These are phyloP conservation scores for Ctenoplectra terminalis DNA, from an alignment of 1,140 invertebrate species.

Conservation along the genomic window DNA sequence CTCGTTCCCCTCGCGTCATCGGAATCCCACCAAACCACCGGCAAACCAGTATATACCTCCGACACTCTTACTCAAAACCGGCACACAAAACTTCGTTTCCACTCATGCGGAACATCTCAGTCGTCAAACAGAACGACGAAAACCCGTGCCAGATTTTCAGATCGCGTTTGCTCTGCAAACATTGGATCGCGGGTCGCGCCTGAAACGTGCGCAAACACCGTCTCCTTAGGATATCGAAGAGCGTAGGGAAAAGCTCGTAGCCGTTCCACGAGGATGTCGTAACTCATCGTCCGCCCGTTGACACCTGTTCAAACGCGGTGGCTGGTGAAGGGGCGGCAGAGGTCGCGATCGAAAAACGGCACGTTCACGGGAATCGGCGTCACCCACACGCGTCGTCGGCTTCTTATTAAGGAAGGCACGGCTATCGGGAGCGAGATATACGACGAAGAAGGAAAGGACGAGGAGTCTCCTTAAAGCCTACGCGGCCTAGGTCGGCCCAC, in stretches of 20 bases:
- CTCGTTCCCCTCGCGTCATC: no score
- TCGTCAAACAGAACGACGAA: background rate
- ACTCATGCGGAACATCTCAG: no score
- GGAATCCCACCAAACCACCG: no score
- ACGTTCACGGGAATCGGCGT: constrained; percentile 53
- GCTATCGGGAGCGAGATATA: constrained; percentile 54
- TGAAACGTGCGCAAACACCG: constrained; percentile 36
- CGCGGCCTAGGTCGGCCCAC: constrained; percentile 59
- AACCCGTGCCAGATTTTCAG: background rate
- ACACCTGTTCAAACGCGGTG: constrained; percentile 66
- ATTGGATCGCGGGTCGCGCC: background rate
- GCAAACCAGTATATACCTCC: no score
- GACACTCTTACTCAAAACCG: no score
- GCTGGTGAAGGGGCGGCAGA: constrained; percentile 30
- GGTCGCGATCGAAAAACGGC: constrained; percentile 49
- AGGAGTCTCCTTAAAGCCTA: constrained; percentile 63
- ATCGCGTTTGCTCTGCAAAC: constrained; percentile 34
- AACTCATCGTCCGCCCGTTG: constrained; percentile 6
- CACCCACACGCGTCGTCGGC: constrained; percentile 52
- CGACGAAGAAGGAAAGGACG: constrained; percentile 67
- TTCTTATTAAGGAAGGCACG: constrained; percentile 71
- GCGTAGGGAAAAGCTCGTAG: background rate
- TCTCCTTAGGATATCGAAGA: background rate
- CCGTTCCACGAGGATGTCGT: constrained; percentile 7
- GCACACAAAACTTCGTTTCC: background rate